Percentiles rank a stretch among this genome's conserved stretches.
These are phyloP conservation scores for Anguilla japonica DNA, from an alignment of 2,113 vertebrate genomes.

Conservation along the genomic window DNA sequence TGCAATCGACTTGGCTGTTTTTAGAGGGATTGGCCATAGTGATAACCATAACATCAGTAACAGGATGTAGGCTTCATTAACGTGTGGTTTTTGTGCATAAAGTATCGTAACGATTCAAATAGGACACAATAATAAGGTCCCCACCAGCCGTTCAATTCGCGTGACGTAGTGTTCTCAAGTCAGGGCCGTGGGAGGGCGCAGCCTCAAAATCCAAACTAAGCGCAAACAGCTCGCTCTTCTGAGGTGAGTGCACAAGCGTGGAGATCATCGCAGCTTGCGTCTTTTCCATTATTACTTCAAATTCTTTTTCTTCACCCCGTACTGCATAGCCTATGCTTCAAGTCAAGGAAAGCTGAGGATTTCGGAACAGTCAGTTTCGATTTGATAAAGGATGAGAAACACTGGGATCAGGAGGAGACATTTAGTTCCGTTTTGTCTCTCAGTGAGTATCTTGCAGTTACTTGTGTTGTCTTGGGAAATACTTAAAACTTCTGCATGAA, in stretches of 20 bases:
- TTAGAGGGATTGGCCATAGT: not conserved
- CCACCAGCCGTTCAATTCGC: not conserved
- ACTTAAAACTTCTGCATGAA: slow-evolving; percentile 54
- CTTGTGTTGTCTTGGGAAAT: slow-evolving; percentile 40
- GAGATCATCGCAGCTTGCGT: slow-evolving; percentile 39
- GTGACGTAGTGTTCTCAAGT: slow-evolving; percentile 43
- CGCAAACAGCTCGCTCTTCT: slow-evolving; percentile 27
- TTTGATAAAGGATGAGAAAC: slow-evolving; percentile 1
- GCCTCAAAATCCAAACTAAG: slow-evolving; percentile 28
- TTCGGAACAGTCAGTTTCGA: not conserved
- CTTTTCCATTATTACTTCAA: slow-evolving; percentile 25
- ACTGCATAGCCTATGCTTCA: not conserved
- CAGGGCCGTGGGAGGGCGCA: slow-evolving; percentile 42
- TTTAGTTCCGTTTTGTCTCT: slow-evolving; percentile 31
- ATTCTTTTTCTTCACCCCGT: slow-evolving; percentile 20
- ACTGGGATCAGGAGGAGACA: not conserved
- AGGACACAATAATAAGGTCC: not conserved
- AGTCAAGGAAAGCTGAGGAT: slow-evolving; percentile 33
- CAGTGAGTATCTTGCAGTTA: slow-evolving; percentile 50
- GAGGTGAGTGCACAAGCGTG: slow-evolving; percentile 54
- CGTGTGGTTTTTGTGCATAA: not conserved
- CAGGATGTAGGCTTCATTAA: no score
- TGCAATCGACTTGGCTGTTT: not conserved
- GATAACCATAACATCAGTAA: not conserved
- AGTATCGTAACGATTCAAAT: not conserved